Base-by-base conservation (phyloP, 2,888 invertebrate species). In the Lasioglossum zephyrum region DNA sequence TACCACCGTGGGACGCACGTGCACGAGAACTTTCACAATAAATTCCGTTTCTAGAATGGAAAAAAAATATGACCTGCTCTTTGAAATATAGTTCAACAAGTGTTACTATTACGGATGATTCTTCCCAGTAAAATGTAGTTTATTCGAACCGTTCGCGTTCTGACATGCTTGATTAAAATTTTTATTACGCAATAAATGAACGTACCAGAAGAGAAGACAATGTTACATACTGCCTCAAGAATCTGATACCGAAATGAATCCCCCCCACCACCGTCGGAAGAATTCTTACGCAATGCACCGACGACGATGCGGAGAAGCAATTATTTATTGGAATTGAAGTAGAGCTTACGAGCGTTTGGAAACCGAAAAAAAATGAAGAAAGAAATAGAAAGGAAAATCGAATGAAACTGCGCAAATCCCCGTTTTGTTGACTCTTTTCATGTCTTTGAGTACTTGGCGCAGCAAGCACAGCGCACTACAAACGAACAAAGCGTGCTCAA, bases 401-500 rank as follows among this genome's bases (percentile, higher is more conserved):
- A 13, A 41, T 16, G 0, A 53, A 76, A 63, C 22, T 6, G 18
- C 22, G 53, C 13, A 81, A 83, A 66, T 76, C 81, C 63, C 26
- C 9, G 73, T 47, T 57, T 44, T 22, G 49, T 41, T 41, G 66
- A 31, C 31, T 39, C 22, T 13, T 69, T 73, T 39, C 63, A 31
- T 57, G 73, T 66, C 57, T 47, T n/a, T 47, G 36, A 13, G 26
- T 22, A 49, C n/a, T 39, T 31, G 22, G 66, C 47, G 41, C 6
- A 73, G 49, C 63, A 57, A 75, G 47, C 78, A 63, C 53, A 6
- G 53, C 53, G 66, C 22, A 36, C 26, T 49, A 60, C 60, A 73
- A 73, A 81, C 66, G 78, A 79, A 79, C 66, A 63, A 87, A 83
- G 78, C 73, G 70, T 79, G 81, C 83, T 86, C 86, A 77, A 83